Evolutionary conservation across 2,797 vertebrate species (phyloP).

Genomic region (Clarias pachynema): DNA sequence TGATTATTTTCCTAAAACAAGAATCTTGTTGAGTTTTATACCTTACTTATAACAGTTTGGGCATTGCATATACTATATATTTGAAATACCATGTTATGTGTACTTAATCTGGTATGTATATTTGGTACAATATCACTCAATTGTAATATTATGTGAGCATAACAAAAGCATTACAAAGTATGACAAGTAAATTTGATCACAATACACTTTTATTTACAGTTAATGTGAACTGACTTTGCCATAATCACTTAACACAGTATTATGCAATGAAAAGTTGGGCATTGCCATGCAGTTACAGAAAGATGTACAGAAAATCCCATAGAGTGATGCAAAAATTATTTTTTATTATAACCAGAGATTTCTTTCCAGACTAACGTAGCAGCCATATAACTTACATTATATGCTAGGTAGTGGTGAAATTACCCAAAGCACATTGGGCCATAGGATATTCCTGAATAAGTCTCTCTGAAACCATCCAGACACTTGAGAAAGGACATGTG

Average conservation of each 20-base stretch:
- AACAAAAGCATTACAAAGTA: constrained; percentile 8
- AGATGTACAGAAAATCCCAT: constrained; percentile 59
- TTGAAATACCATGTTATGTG: neutral
- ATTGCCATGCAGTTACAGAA: constrained; percentile 69
- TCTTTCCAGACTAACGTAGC: constrained; percentile 55
- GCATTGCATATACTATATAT: neutral
- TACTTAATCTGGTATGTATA: neutral
- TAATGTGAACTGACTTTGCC: constrained; percentile 67
- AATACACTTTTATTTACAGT: constrained; percentile 80
- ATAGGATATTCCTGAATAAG: constrained; percentile 61
- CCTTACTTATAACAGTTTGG: neutral
- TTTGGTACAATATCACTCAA: neutral
- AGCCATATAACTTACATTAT: constrained; percentile 57
- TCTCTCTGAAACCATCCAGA: constrained; percentile 65
- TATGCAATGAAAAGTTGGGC: constrained; percentile 53
- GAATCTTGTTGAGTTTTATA: neutral
- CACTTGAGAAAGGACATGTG: constrained; percentile 56
- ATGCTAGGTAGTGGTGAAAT: constrained; percentile 60
- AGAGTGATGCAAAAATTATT: constrained; percentile 50
- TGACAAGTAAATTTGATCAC: constrained; percentile 50
- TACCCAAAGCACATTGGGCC: constrained; percentile 52
- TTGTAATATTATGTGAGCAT: neutral
- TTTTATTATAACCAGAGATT: constrained; percentile 48
- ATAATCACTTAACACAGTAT: constrained; percentile 72
- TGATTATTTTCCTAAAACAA: neutral